Conservation (phyloP, 2,888 invertebrate genomes). For the Pristionchus arcanus region DNA sequence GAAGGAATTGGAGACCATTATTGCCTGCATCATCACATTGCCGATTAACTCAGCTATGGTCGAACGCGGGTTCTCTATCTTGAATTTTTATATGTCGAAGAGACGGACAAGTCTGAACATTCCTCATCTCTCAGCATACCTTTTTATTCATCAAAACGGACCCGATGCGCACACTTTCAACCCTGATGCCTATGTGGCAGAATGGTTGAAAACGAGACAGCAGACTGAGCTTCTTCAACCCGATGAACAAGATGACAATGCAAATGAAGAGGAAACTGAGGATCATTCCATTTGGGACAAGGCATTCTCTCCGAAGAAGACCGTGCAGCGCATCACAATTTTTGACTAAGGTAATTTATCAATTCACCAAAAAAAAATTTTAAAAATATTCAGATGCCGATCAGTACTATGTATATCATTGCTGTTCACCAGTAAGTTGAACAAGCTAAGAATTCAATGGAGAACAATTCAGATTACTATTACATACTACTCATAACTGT, state of each 20-base stretch:
- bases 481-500: too few species aligned
- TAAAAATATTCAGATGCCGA: too few species aligned
- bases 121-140: background rate
- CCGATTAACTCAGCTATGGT: background rate
- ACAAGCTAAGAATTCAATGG: too few species aligned
- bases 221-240: background rate
- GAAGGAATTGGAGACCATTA: background rate
- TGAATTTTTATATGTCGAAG: too few species aligned
- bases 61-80: background rate
- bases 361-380: too few species aligned
- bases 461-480: too few species aligned
- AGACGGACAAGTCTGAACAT: background rate
- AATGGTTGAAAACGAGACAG: background rate
- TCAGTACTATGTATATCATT: too few species aligned
- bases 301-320: background rate
- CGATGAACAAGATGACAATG: background rate
- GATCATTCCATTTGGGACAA: background rate
- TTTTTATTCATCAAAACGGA: background rate
- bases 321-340: background rate
- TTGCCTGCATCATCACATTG: background rate
- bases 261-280: background rate
- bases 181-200: background rate
- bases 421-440: too few species aligned
- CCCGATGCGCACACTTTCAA: background rate
- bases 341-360: background rate